phyloP scores from a whole-genome alignment of 2,888 invertebrate species.

The Drosophila acutilabella region DNA sequence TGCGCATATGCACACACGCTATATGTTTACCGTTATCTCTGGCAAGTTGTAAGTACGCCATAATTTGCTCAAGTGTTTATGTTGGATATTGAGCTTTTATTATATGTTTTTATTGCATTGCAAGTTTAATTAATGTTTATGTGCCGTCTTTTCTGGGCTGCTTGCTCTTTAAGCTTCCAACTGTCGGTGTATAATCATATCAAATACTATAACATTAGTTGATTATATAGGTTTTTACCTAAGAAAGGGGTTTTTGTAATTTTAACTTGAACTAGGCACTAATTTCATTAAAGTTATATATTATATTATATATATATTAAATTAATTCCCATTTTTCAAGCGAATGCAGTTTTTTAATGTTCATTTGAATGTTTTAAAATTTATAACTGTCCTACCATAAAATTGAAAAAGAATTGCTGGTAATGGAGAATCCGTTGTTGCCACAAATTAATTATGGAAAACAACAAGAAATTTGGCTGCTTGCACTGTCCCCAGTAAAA shows the following conservation, averaged over 20 bases:
- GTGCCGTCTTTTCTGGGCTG: constrained; percentile 26
- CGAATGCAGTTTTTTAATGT: not conserved
- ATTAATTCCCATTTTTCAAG: no score
- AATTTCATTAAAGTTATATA: not conserved
- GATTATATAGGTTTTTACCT: constrained; percentile 6
- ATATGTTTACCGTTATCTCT: constrained; percentile 66
- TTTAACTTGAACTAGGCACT: not conserved
- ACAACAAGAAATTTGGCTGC: constrained; percentile 48
- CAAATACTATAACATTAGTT: constrained; percentile 14
- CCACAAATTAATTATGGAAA: constrained; percentile 71
- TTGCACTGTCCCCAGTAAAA: constrained; percentile 15
- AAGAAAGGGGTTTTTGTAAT: not conserved
- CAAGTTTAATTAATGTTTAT: constrained; percentile 67
- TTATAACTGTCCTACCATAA: not conserved
- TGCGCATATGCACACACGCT: constrained; percentile 51
- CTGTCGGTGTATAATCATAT: not conserved
- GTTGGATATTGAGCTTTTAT: constrained; percentile 63
- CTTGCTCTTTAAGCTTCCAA: not conserved
- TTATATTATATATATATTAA: no score
- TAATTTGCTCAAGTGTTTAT: constrained; percentile 71
- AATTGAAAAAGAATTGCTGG: not conserved
- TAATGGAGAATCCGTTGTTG: constrained; percentile 12
- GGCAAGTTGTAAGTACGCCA: constrained; percentile 68
- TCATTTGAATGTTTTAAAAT: not conserved
- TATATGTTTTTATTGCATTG: constrained; percentile 55